These are phyloP conservation scores for Serranus cabrilla DNA, from an alignment of 2,797 vertebrate genomes.

Conservation along the genomic window DNA sequence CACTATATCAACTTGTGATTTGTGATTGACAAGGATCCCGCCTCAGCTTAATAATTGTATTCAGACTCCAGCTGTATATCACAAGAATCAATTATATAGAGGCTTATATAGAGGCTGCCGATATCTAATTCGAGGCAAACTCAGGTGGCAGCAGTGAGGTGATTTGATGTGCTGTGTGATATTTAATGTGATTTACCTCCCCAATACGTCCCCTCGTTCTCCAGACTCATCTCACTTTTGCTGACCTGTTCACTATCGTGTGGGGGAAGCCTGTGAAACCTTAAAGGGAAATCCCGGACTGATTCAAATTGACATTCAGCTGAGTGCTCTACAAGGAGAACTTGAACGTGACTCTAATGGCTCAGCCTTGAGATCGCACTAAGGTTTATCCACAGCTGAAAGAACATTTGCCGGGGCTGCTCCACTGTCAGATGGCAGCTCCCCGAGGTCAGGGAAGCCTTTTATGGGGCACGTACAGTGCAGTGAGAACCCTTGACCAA, in stretches of 20 bases:
- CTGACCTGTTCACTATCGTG: conserved; percentile 69
- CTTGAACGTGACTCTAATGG: conserved; percentile 65
- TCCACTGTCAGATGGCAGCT: conserved; percentile 60
- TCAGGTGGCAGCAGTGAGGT: conserved; percentile 48
- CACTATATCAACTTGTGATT: conserved; percentile 49
- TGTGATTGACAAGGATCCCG: conserved; percentile 57
- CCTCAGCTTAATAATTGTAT: conserved; percentile 55
- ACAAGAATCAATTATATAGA: conserved; percentile 60
- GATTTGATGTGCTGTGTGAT: conserved; percentile 52
- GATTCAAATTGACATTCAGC: conserved; percentile 73
- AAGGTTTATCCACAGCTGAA: conserved; percentile 57
- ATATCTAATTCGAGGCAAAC: conserved; percentile 62
- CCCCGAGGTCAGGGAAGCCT: conserved; percentile 74
- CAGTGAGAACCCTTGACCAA: conserved; percentile 63
- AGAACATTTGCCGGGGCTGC: conserved; percentile 53
- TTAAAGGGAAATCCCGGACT: conserved; percentile 74
- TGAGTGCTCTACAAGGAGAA: conserved; percentile 63
- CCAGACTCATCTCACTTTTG: conserved; percentile 42
- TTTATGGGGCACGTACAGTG: conserved; percentile 49
- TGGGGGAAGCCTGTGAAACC: conserved; percentile 66
- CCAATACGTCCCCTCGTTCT: conserved; percentile 12
- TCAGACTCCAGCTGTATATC: conserved; percentile 46
- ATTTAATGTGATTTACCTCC: conserved; percentile 68
- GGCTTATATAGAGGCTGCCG: conserved; percentile 50
- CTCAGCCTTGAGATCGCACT: conserved; percentile 33